Evolutionary conservation across 2,113 vertebrate genomes (phyloP).

Genomic region (Lampris incognitus): DNA sequence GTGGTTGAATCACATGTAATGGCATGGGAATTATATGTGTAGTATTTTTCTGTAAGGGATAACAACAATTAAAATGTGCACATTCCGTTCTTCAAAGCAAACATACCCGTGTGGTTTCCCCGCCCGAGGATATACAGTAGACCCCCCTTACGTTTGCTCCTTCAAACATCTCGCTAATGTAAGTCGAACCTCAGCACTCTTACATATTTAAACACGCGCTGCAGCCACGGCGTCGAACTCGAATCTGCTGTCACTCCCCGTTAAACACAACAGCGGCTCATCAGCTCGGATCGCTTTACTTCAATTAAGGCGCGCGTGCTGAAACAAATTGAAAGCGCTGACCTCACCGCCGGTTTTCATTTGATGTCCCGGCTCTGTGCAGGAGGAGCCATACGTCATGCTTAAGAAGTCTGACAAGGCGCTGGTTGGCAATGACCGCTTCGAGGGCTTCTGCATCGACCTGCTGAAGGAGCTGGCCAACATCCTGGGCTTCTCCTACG

Average conservation of each 20-base stretch:
- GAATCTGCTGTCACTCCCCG: conserved; percentile 70
- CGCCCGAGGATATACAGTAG: conserved; percentile 20
- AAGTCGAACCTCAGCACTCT: conserved; percentile 31
- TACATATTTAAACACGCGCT: conserved; percentile 57
- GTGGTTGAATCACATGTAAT: too few species aligned
- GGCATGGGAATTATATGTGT: too few species aligned
- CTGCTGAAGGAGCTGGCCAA: conserved; percentile 93
- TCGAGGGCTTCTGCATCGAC: conserved; percentile 98
- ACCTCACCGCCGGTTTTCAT: conserved; percentile 76
- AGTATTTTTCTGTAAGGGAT: too few species aligned
- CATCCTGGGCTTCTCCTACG: conserved; percentile 95
- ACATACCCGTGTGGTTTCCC: background rate
- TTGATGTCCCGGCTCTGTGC: conserved; percentile 72
- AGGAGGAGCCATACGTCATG: conserved; percentile 99
- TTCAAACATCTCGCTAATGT: conserved; percentile 18
- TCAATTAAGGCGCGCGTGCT: conserved; percentile 72
- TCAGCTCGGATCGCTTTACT: conserved; percentile 75
- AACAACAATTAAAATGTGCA: background rate
- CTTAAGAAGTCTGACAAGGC: conserved; percentile 96
- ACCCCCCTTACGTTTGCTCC: conserved; percentile 3
- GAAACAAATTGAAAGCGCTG: conserved; percentile 75
- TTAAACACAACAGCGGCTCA: conserved; percentile 72
- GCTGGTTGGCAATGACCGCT: conserved; percentile 94
- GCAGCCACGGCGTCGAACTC: conserved; percentile 33
- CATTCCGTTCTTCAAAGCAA: background rate